A percentile compares a stretch with the other conserved stretches of the same genome.
phyloP scores from a whole-genome alignment of 2,797 vertebrate genomes.

The Oreochromis grahami region DNA sequence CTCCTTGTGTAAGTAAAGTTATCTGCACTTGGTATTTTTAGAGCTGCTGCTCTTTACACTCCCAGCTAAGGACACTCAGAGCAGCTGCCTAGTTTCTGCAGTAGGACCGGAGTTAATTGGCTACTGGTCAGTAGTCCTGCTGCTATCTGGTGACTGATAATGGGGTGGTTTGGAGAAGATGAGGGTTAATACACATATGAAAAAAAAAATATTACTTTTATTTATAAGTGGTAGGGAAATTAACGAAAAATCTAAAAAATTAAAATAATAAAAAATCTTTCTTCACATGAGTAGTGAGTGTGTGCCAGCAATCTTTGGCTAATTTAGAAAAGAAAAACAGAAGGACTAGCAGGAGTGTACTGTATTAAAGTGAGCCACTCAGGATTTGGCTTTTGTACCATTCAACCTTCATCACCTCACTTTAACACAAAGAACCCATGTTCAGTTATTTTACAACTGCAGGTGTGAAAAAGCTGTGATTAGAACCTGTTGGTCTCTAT shows the following conservation, averaged over 20 bases:
- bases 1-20: not conserved
- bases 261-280: not conserved
- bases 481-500: not conserved
- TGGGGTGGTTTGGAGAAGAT: not conserved
- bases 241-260: not conserved
- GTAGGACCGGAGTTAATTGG: not conserved
- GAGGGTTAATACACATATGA: not conserved
- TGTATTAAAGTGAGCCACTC: not conserved
- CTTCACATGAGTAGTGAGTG: not conserved
- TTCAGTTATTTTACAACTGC: not conserved
- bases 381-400: not conserved
- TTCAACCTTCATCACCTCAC: not conserved
- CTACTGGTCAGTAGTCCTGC: not conserved
- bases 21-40: not conserved
- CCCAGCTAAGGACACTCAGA: rapidly evolving
- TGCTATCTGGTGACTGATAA: not conserved
- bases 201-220: not conserved
- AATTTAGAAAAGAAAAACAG: not conserved
- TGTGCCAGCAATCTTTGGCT: not conserved
- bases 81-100: not conserved
- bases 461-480: not conserved
- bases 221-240: not conserved
- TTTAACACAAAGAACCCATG: not conserved
- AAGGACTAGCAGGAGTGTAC: not conserved
- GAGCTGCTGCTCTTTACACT: not conserved